Base-by-base conservation (phyloP, 1,140 invertebrate genomes). In the Odontomachus brunneus region DNA sequence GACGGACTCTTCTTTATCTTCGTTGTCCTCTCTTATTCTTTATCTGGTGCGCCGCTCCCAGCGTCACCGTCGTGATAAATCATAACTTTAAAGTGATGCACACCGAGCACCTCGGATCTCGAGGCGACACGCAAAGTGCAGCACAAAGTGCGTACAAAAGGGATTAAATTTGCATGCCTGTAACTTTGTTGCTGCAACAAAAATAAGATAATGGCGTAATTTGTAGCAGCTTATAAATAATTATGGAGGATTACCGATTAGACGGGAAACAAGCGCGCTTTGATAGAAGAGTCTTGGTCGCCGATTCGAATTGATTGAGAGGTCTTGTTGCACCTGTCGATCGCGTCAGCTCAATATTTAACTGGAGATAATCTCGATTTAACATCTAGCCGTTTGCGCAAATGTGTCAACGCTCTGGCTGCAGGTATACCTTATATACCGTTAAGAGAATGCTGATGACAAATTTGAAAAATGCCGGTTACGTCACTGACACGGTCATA, bases 41-140 rank as follows among this genome's bases (percentile, higher is more conserved):
- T 78, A 53, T 78, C 63, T 78, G 14, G n/a, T 33, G 22, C 33
- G 22, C n/a, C 72, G 72, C 38, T 49, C 57, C 48, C 55, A 29
- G 24, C 38, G 57, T 74, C 33, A 15, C 33, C 33, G 33, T 9
- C 24, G 24, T 24, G 19, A 51, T 75, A 51, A 75, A 63, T 76
- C 60, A 53, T 33, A 75, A 75, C 44, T 63, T 66, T 66, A 51
- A 66, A 76, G n/a, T 66, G 15, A 76, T 44, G 73, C 44, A n/a
- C n/a, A 24, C 26, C 15, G 73, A 76, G 72, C 9, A 33, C 63
- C 48, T 38, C 26, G 38, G n/a, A 60, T 14, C 59, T 49, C 24
- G 26, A 22, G 38, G 72, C 22, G 22, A 74, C 29, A 24, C 38
- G 63, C 38, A 29, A 26, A 75, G 15, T 14, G 17, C 38, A 15